Base-by-base conservation (phyloP, 2,113 vertebrate species). In the Cichladusa arquata region DNA sequence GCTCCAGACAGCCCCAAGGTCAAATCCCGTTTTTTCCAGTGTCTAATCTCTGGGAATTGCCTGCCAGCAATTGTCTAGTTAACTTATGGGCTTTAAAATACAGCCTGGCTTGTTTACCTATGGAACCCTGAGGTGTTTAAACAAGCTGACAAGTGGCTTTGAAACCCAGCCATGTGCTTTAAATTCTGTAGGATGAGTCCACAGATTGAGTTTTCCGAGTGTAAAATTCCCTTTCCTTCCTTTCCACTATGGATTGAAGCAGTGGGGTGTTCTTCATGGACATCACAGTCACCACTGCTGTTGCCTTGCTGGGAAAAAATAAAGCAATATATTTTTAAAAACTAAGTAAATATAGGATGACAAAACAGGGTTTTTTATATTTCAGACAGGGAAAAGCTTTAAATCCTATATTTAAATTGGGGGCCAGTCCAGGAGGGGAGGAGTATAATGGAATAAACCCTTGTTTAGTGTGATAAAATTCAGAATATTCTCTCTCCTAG, bases 111-210 rank as follows among this genome's bases (percentile, higher is more conserved):
- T 95, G 86, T 91, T 95, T 91, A 79, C 81, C 73, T 66, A 5
- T 33, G 80, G 25, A 51, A 67, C 34, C 13, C 69, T 4, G 51
- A 78, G 61, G 93, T 64, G 54, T 60, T 95, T 92, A 81, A 92
- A 91, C 70, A 95, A 85, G 86, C 69, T 91, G 95, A 70, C 91
- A 88, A 71, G 69, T 12, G 71, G 66, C 93, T 95, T 91, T 90
- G 70, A 95, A 91, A 81, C 53, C 42, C 73, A 67, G 83, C 86
- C 86, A 51, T 13, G n/a, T 47, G 62, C 86, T 95, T 60, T 62
- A 73, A 86, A 61, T 78, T 81, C 81, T 86, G 44, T 33, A 85
- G 62, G 17, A 1, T 4, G 40, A 65, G 18, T 12, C 79, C 66
- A 33, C 50, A 57, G 40, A 20, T 53, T 42, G 38, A 56, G 44